These are phyloP conservation scores for Perdita meconis DNA, from an alignment of 2,888 invertebrate species.

Conservation along the genomic window DNA sequence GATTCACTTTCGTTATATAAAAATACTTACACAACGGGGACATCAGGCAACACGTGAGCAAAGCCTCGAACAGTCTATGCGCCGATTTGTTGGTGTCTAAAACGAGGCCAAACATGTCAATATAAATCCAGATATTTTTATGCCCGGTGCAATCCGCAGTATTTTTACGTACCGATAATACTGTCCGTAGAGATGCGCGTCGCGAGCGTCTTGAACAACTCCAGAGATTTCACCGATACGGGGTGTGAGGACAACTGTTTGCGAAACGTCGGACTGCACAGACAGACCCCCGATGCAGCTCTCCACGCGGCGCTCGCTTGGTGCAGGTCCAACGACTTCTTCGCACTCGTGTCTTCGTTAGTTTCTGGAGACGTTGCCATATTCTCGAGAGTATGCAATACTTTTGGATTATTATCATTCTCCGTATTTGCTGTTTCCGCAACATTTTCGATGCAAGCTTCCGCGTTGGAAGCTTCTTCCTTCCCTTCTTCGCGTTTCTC, in stretches of 20 bases:
- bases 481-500: not conserved
- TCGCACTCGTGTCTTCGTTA: slow-evolving; percentile 3
- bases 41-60: slow-evolving; percentile 81
- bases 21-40: slow-evolving; percentile 79
- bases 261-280: slow-evolving; percentile 86
- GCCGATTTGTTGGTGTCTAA: slow-evolving; percentile 80
- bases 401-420: not conserved
- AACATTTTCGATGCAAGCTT: not conserved
- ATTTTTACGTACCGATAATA: slow-evolving; percentile 72
- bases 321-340: slow-evolving; percentile 68
- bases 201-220: slow-evolving; percentile 76
- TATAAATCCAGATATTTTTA: slow-evolving; percentile 17
- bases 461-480: not conserved
- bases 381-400: slow-evolving; percentile 5
- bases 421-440: not conserved
- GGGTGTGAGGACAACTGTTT: slow-evolving; percentile 83
- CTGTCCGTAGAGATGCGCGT: slow-evolving; percentile 76
- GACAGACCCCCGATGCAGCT: slow-evolving; percentile 83
- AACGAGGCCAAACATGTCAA: slow-evolving; percentile 40
- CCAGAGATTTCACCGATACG: slow-evolving; percentile 74
- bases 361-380: not conserved
- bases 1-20: slow-evolving; percentile 64
- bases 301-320: slow-evolving; percentile 81
- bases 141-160: not conserved
- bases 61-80: slow-evolving; percentile 80